These are phyloP conservation scores for Siphonodentalium dalli DNA, from an alignment of 2,888 invertebrate genomes.

Conservation along the genomic window DNA sequence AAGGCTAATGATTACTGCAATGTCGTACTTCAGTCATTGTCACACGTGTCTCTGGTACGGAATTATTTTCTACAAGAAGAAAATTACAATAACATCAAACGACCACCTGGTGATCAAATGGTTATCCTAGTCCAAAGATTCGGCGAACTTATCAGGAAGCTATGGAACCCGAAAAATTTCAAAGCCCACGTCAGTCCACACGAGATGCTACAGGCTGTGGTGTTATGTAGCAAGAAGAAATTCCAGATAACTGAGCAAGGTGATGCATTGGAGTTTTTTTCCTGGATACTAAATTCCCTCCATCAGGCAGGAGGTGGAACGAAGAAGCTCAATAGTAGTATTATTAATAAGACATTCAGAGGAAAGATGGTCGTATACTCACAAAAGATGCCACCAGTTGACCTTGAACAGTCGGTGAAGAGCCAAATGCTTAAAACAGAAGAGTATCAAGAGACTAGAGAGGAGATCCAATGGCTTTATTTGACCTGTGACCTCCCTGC, in stretches of 20 bases:
- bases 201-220: slow-evolving; percentile 99
- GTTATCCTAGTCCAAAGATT: slow-evolving; percentile 85
- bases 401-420: slow-evolving; percentile 80
- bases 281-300: slow-evolving; percentile 96
- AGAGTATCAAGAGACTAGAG: slow-evolving; percentile 79
- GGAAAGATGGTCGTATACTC: slow-evolving; percentile 68
- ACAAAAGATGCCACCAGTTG: slow-evolving; percentile 89
- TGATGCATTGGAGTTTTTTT: slow-evolving; percentile 96
- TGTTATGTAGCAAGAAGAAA: slow-evolving; percentile 93
- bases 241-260: slow-evolving; percentile 99
- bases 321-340: slow-evolving; percentile 78
- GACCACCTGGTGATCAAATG: slow-evolving; percentile 94
- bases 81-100: slow-evolving; percentile 82
- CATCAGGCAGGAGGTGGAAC: slow-evolving; percentile 89
- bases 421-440: slow-evolving; percentile 78
- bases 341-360: slow-evolving; percentile 93
- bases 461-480: slow-evolving; percentile 93
- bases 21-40: slow-evolving; percentile 88
- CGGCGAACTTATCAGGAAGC: slow-evolving; percentile 93
- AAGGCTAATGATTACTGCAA: slow-evolving; percentile 99
- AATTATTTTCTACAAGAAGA: slow-evolving; percentile 94
- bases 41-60: slow-evolving; percentile 91
- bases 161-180: slow-evolving; percentile 99
- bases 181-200: slow-evolving; percentile 99
- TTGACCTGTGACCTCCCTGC: slow-evolving; percentile 97